A percentile compares a stretch with the other conserved stretches of the same genome.
phyloP scores from a whole-genome alignment of 2,113 vertebrate genomes.

The Phrynosoma platyrhinos region DNA sequence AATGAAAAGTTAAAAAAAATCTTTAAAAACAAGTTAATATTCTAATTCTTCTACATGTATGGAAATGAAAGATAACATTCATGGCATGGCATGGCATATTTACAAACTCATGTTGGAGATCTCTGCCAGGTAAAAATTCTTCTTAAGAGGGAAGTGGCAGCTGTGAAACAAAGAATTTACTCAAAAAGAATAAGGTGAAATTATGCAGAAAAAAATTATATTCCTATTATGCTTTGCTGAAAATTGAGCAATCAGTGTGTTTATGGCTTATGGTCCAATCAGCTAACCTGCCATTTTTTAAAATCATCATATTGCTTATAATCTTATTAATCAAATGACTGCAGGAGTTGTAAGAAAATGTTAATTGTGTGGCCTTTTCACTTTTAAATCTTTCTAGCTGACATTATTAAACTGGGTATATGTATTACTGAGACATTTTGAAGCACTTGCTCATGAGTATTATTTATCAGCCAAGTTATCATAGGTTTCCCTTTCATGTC shows the following conservation, averaged over 20 bases:
- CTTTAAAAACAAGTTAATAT: background rate
- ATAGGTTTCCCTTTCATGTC: background rate
- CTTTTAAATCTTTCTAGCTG: background rate
- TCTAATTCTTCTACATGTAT: conserved; percentile 14
- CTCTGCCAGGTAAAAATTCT: background rate
- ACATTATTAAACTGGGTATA: background rate
- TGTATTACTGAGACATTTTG: background rate
- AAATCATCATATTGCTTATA: background rate
- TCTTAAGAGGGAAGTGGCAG: background rate
- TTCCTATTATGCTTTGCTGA: background rate
- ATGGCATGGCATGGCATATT: background rate
- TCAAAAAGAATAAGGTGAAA: conserved; percentile 1
- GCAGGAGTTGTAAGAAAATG: conserved; percentile 6
- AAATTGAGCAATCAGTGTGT: background rate
- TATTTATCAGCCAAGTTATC: rapidly evolving
- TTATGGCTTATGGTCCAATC: background rate
- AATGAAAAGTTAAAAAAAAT: background rate
- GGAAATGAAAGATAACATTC: conserved; percentile 4
- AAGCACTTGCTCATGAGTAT: background rate
- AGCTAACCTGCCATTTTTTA: background rate
- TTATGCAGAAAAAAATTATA: background rate
- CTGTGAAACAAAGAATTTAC: conserved; percentile 6
- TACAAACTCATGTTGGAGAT: background rate
- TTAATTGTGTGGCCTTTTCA: background rate
- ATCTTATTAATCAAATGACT: background rate